Percentiles rank a stretch among this genome's conserved stretches.
Conservation (phyloP, 1,140 invertebrate genomes). For the Lepidotrigona ventralis region DNA sequence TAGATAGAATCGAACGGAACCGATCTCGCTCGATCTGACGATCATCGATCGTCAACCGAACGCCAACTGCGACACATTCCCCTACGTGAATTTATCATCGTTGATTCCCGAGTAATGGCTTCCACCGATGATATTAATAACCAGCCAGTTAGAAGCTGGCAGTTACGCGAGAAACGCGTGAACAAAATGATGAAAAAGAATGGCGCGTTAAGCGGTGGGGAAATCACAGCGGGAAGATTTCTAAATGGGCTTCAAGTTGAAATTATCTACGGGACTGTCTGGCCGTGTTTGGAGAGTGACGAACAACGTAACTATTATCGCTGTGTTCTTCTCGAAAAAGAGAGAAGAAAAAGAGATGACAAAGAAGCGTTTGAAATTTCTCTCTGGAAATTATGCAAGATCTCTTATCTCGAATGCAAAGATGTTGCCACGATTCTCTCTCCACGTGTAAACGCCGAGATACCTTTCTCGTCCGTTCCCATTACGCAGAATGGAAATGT, state of each 20-base stretch:
- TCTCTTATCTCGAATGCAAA: background rate
- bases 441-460: background rate
- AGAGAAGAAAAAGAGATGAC: background rate
- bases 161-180: no score
- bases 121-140: background rate
- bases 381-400: background rate
- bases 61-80: background rate
- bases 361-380: background rate
- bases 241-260: constrained; percentile 20
- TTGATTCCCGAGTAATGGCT: background rate
- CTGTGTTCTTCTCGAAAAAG: background rate
- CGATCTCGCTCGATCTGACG: no score
- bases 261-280: constrained; percentile 27
- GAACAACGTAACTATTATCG: constrained; percentile 18
- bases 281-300: background rate
- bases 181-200: background rate
- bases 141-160: no score
- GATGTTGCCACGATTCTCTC: background rate
- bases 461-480: background rate
- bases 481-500: background rate
- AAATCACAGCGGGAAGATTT: constrained; percentile 23
- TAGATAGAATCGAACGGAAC: background rate
- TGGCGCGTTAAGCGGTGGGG: constrained; percentile 9
- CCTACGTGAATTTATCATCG: background rate
- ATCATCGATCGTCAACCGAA: background rate